Evolutionary conservation across 1,140 invertebrate species (phyloP).

Genomic region (Lepidurus arcticus): DNA sequence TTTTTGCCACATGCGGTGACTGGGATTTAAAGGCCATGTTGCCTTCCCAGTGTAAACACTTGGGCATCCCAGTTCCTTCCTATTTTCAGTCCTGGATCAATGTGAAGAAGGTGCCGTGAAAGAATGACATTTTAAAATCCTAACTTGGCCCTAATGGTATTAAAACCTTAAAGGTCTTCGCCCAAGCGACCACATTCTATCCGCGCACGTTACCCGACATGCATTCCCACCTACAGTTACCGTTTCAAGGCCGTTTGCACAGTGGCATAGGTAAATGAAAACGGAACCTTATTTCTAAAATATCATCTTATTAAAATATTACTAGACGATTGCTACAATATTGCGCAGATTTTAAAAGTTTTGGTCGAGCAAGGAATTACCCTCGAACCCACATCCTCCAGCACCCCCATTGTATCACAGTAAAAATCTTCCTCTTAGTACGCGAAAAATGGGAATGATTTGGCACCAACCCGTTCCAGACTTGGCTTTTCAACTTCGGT

Average conservation of each 20-base stretch:
- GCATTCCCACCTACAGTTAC: conserved; percentile 42
- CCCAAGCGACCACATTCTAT: conserved; percentile 42
- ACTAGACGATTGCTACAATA: conserved; percentile 48
- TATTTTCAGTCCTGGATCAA: conserved; percentile 57
- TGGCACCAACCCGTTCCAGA: too few species aligned
- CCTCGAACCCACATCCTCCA: background rate
- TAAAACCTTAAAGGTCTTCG: conserved; percentile 40
- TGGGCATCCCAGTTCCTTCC: conserved; percentile 46
- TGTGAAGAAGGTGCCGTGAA: conserved; percentile 49
- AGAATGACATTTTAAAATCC: background rate
- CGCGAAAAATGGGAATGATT: background rate
- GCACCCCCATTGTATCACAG: background rate
- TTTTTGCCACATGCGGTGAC: conserved; percentile 58
- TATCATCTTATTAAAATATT: conserved; percentile 31
- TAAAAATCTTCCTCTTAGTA: background rate
- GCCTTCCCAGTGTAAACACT: conserved; percentile 51
- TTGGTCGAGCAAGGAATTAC: conserved; percentile 23
- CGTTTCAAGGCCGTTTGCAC: conserved; percentile 45
- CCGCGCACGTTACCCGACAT: conserved; percentile 44
- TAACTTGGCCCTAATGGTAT: background rate
- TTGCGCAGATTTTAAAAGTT: conserved; percentile 42
- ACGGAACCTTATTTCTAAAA: conserved; percentile 22
- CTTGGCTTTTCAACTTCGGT: too few species aligned
- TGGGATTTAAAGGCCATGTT: conserved; percentile 60
- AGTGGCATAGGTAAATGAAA: conserved; percentile 47